Evolutionary conservation across 2,113 vertebrate species (phyloP).

Genomic region (Ameiurus melas): DNA sequence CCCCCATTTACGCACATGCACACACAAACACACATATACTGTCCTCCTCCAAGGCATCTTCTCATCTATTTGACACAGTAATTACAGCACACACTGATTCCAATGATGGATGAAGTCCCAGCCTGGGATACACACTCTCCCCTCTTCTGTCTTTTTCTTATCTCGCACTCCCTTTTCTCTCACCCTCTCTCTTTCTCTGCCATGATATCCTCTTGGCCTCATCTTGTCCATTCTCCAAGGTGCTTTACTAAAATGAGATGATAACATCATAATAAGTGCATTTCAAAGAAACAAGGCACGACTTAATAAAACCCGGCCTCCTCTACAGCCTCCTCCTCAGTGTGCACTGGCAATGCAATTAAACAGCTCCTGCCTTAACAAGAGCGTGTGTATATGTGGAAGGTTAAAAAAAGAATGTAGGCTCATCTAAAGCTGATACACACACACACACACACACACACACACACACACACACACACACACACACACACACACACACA

Average conservation of each 20-base stretch:
- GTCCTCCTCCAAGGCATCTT: slow-evolving; percentile 71
- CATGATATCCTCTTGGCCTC: slow-evolving; percentile 10
- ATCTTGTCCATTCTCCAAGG: neutral
- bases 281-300: neutral
- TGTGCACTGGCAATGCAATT: slow-evolving; percentile 24
- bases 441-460: slow-evolving; percentile 7
- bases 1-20: slow-evolving; percentile 20
- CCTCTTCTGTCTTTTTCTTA: slow-evolving; percentile 45
- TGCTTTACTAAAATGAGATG: neutral
- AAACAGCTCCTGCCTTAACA: slow-evolving; percentile 34
- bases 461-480: slow-evolving; percentile 25
- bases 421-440: slow-evolving; percentile 5
- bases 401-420: slow-evolving; percentile 35
- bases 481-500: slow-evolving; percentile 11
- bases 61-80: slow-evolving; percentile 82
- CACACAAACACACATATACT: slow-evolving; percentile 41
- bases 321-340: slow-evolving; percentile 22
- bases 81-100: slow-evolving; percentile 83
- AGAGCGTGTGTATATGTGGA: slow-evolving; percentile 26
- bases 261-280: slow-evolving; percentile 19
- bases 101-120: slow-evolving; percentile 81
- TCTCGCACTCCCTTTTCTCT: slow-evolving; percentile 54
- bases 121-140: slow-evolving; percentile 69
- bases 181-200: slow-evolving; percentile 36
- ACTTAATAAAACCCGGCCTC: neutral